Evolutionary conservation across 1,140 invertebrate species (phyloP).

Genomic region (Frieseomelitta varia): DNA sequence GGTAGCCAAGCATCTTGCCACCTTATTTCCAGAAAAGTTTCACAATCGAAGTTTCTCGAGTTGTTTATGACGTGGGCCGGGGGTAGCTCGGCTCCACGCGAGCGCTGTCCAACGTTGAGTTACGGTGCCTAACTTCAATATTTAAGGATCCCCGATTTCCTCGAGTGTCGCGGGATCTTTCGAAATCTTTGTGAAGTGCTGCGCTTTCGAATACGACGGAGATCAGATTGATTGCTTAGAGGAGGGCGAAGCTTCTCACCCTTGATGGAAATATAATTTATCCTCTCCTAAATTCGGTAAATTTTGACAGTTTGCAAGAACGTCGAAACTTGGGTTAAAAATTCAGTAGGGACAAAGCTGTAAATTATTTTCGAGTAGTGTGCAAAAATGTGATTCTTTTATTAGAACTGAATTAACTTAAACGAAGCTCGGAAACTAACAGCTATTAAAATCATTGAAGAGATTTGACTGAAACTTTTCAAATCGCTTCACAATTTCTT

Average conservation of each 20-base stretch:
- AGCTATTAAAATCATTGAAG: too few relatives aligned
- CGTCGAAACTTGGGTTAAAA: too few relatives aligned
- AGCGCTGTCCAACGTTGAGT: conserved; percentile 39
- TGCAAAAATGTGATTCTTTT: too few relatives aligned
- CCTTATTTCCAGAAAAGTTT: conserved; percentile 74
- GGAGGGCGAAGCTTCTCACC: too few relatives aligned
- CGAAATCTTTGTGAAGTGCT: neutral
- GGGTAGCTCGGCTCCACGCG: conserved; percentile 28
- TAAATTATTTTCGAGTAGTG: too few relatives aligned
- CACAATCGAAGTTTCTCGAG: conserved; percentile 81
- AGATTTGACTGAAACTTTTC: too few relatives aligned
- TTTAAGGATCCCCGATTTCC: conserved; percentile 51
- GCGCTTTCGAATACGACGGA: neutral
- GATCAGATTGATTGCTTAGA: conserved; percentile 22
- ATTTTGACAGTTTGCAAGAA: too few relatives aligned
- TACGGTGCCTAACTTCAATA: conserved; percentile 57
- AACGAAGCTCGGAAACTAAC: too few relatives aligned
- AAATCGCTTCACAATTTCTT: neutral
- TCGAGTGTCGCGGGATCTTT: conserved; percentile 26
- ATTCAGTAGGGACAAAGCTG: too few relatives aligned
- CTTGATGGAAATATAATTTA: too few relatives aligned
- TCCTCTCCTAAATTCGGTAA: too few relatives aligned
- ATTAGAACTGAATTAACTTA: too few relatives aligned
- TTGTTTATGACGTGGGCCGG: conserved; percentile 76
- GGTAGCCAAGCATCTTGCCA: conserved; percentile 25